These are phyloP conservation scores for Xylota sylvarum DNA, from an alignment of 2,888 invertebrate genomes.

Conservation along the genomic window DNA sequence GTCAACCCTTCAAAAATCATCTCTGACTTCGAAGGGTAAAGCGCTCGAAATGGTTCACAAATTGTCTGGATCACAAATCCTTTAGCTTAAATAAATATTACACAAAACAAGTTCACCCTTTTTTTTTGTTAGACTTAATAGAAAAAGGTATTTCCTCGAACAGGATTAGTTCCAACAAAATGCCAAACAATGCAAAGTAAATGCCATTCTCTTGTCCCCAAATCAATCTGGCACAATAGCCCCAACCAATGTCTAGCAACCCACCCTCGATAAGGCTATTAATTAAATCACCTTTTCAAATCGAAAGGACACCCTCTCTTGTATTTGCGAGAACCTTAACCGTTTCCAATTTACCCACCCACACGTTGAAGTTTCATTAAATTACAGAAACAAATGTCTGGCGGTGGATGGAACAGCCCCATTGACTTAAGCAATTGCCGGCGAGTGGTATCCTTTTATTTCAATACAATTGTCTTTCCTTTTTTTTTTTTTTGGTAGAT, in stretches of 20 bases:
- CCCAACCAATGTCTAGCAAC: not conserved
- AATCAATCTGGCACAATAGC: constrained; percentile 4
- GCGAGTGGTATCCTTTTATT: constrained; percentile 12
- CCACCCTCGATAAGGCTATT: constrained; percentile 6
- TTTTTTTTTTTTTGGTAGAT: not conserved
- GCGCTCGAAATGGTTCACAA: not conserved
- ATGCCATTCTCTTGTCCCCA: not conserved
- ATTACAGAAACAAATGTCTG: constrained; percentile 24
- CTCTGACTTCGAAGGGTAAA: not conserved
- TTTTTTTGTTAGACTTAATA: not conserved
- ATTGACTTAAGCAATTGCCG: constrained; percentile 3
- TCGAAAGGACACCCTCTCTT: constrained; percentile 14
- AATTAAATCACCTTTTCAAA: constrained; percentile 37
- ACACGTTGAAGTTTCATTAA: constrained; percentile 27
- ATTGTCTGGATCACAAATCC: constrained; percentile 4
- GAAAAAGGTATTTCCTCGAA: not conserved
- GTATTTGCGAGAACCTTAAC: not conserved
- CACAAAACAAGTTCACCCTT: not conserved
- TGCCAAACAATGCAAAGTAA: not conserved
- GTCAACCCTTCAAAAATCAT: not conserved
- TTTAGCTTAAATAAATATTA: constrained; percentile 2
- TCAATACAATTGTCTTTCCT: constrained; percentile 15
- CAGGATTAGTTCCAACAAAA: constrained; percentile 12
- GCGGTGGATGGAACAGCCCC: not conserved
- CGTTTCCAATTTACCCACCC: constrained; percentile 27